A percentile compares a stretch with the other conserved stretches of the same genome.
Conservation (phyloP, 2,113 vertebrate species). For the Phoenicopterus ruber region DNA sequence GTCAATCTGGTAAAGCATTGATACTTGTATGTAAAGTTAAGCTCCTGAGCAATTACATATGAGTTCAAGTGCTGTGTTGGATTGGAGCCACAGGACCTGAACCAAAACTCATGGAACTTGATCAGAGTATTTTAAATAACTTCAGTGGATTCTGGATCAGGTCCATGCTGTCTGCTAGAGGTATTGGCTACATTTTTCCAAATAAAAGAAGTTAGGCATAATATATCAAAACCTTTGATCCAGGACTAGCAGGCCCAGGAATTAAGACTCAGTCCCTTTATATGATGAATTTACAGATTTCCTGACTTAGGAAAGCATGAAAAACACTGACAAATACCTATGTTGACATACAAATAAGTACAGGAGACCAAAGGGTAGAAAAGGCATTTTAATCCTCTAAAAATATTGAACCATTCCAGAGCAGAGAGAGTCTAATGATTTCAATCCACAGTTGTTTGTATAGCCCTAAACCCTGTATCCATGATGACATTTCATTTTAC, state of each 20-base stretch:
- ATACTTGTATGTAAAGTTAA: background rate
- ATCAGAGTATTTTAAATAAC: slow-evolving; percentile 58
- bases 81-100: slow-evolving; percentile 27
- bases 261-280: slow-evolving; percentile 32
- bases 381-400: slow-evolving; percentile 60
- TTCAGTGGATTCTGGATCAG: slow-evolving; percentile 47
- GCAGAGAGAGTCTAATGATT: slow-evolving; percentile 49
- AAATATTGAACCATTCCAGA: slow-evolving; percentile 49
- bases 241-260: background rate
- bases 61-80: background rate
- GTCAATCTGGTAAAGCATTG: background rate
- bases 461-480: slow-evolving; percentile 40
- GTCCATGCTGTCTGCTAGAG: slow-evolving; percentile 58
- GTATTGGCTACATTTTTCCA: slow-evolving; percentile 63
- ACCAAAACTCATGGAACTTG: slow-evolving; percentile 52
- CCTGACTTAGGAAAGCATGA: slow-evolving; percentile 41
- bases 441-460: slow-evolving; percentile 53
- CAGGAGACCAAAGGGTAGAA: slow-evolving; percentile 50
- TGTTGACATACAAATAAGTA: slow-evolving; percentile 59
- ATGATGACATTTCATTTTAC: slow-evolving; percentile 67
- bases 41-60: slow-evolving; percentile 3
- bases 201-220: slow-evolving; percentile 59
- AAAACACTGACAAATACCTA: slow-evolving; percentile 59
- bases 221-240: slow-evolving; percentile 64
- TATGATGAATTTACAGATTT: slow-evolving; percentile 57